Base-by-base conservation (phyloP, 2,113 vertebrate species). In the Tylochromis polylepis region DNA sequence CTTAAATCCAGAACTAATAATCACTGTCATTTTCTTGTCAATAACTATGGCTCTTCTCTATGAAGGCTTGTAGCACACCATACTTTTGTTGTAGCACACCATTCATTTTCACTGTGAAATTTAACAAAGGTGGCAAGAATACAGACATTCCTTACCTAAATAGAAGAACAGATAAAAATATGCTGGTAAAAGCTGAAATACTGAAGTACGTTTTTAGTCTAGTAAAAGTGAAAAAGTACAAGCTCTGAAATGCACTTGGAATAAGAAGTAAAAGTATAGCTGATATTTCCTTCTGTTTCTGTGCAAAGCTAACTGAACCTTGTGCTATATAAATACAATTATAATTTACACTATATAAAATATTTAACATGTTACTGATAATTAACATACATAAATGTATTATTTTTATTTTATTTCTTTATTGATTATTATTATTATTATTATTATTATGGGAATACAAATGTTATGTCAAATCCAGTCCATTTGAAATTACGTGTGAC, bases 1-100 rank as follows among this genome's bases (percentile, higher is more conserved):
- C 85, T 83, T 81, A 81, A 34, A 87, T 53, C 43, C 81, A 9
- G 24, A 60, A 41, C 65, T 85, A 72, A 87, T 87, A 81, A 75
- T 62, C 83, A 11, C 41, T 20, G 22, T 6, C 41, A 12, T 84
- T 41, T 79, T 31, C 4, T 38, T 58, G 27, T 79, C 12, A 20
- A 1, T 58, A 4, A 1, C 58, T 88, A 27, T 0, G 8, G 5
- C 38, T 46, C 15, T 22, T 72, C 0, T 29, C 31, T 56, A 5
- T 6, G 16, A 8, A 16, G 24, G 7, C 8, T 3, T 75, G 15
- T n/a, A 53, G 46, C 34, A 34, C 31, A 65, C 60, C 31, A 31
- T 29, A 5, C 27, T 10, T 77, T 77, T 51, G 6, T 18, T 8
- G 20, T 9, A 20, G 8, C 4, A 51, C 70, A 18, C 14, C 24